Percentiles rank a stretch among this genome's conserved stretches.
phyloP scores from a whole-genome alignment of 2,113 vertebrate species.

The Sinosuthora webbiana region DNA sequence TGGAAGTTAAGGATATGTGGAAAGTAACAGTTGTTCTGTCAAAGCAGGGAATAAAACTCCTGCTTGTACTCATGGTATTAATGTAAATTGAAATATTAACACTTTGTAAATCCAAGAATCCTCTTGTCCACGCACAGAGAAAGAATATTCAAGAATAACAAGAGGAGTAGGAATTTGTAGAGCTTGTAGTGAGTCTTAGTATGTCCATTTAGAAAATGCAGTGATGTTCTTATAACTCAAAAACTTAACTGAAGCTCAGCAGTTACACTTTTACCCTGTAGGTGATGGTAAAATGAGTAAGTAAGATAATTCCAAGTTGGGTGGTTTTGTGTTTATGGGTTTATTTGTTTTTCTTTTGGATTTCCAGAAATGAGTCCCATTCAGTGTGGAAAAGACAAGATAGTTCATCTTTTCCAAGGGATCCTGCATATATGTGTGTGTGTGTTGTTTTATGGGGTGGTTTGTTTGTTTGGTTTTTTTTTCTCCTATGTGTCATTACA shows the following conservation, averaged over 20 bases:
- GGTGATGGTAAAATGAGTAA: background rate
- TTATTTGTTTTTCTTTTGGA: background rate
- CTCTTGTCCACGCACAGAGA: background rate
- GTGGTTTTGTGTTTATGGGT: background rate
- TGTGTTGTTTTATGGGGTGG: background rate
- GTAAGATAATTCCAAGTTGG: background rate
- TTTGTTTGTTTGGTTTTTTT: background rate
- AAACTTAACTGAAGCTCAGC: background rate
- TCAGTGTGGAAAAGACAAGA: background rate
- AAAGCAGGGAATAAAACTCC: background rate
- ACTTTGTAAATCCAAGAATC: background rate
- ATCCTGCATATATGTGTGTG: background rate
- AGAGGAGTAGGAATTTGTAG: background rate
- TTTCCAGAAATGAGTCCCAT: background rate
- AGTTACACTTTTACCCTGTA: background rate
- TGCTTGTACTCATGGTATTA: background rate
- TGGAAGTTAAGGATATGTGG: background rate
- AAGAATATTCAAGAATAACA: background rate
- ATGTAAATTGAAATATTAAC: background rate
- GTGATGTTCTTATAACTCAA: background rate
- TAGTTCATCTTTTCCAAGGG: background rate
- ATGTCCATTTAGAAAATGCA: background rate
- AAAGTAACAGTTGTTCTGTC: background rate
- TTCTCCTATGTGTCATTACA: background rate
- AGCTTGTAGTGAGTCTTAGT: background rate